Evolutionary conservation across 2,888 invertebrate genomes (phyloP).

Genomic region (Andrena marginata): DNA sequence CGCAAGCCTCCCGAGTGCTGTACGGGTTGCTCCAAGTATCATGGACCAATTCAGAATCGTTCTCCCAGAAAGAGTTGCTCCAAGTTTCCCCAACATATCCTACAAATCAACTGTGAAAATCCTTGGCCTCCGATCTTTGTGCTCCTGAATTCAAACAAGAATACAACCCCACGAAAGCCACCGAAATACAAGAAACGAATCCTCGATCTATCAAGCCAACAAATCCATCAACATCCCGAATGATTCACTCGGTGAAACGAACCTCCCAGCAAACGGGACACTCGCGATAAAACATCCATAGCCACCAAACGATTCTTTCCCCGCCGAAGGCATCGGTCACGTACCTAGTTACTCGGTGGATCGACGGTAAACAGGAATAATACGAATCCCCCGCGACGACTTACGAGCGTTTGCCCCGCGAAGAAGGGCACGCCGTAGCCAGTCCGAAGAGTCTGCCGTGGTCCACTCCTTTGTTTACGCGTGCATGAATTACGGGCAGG

Average conservation of each 20-base stretch:
- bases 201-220: too few species aligned
- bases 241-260: too few species aligned
- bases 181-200: too few species aligned
- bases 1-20: constrained; percentile 73
- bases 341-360: not conserved
- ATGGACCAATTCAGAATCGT: constrained; percentile 51
- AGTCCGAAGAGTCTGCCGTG: constrained; percentile 13
- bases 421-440: constrained; percentile 13
- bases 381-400: not conserved
- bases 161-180: too few species aligned
- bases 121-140: too few species aligned
- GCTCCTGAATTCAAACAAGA: too few species aligned
- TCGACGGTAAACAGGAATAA: not conserved
- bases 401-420: constrained; percentile 32
- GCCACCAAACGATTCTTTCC: too few species aligned
- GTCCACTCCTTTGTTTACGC: constrained; percentile 59
- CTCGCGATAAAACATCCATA: too few species aligned
- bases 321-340: not conserved
- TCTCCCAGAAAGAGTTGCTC: not conserved
- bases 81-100: too few species aligned
- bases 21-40: constrained; percentile 79
- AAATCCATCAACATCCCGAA: too few species aligned
- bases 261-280: too few species aligned
- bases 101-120: too few species aligned
- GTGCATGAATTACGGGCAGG: constrained; percentile 54